Evolutionary conservation across 1,140 invertebrate genomes (phyloP).

Genomic region (Apis mellifera): DNA sequence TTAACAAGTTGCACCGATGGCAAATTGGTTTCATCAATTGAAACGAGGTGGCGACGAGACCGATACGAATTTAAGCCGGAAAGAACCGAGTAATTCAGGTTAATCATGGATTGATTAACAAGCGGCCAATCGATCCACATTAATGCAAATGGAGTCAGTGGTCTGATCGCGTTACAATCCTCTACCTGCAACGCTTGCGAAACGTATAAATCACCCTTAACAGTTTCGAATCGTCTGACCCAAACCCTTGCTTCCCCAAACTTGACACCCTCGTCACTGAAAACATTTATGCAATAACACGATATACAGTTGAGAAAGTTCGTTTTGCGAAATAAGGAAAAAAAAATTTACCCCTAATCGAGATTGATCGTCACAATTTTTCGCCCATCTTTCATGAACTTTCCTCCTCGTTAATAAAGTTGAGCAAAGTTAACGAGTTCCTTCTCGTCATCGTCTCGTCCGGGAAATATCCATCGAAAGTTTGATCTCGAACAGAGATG

Average conservation of each 20-base stretch:
- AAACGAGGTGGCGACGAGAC: background rate
- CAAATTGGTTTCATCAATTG: background rate
- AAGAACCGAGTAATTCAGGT: constrained; percentile 10
- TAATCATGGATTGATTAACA: constrained; percentile 22
- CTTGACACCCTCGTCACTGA: background rate
- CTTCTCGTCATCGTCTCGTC: no score
- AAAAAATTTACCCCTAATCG: no score
- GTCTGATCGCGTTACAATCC: constrained; percentile 18
- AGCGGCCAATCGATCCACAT: constrained; percentile 26
- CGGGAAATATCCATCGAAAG: background rate
- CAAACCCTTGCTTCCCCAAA: background rate
- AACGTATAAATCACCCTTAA: constrained; percentile 38
- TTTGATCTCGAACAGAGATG: background rate
- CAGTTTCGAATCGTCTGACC: constrained; percentile 11
- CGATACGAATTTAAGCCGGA: background rate
- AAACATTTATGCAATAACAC: background rate
- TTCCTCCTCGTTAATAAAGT: background rate
- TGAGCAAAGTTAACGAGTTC: no score
- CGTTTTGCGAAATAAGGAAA: no score
- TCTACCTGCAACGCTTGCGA: background rate
- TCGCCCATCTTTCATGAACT: no score
- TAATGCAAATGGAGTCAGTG: constrained; percentile 34
- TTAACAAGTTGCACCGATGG: background rate
- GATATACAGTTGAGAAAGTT: no score
- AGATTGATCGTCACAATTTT: background rate